Evolutionary conservation across 1,140 invertebrate species (phyloP), one percentile per base, ranked within the genome.

Genomic region (Agrilus planipennis): DNA sequence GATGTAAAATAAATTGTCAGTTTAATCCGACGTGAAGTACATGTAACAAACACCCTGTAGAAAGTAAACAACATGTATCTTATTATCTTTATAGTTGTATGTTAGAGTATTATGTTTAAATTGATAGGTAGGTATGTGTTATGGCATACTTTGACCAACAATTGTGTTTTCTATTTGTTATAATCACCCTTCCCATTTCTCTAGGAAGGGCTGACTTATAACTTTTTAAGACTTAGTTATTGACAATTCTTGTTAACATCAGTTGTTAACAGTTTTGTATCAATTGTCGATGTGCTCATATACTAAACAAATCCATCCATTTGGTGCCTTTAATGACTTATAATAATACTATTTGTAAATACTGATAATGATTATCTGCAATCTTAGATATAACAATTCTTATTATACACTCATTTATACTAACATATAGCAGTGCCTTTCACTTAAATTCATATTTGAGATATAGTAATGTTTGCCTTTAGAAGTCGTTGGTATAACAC

Each of bases 271-370:
- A 34, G 30, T 41, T 41, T 45, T 41, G 37, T 42, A 41, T 11
- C 45, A 38, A 37, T 34, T 39, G 44, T 47, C 45, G 41, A 45
- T 49, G 45, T 46, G 50, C 50, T 52, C 50, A 51, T 41, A 39
- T 31, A 36, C 39, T 21, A 50, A 47, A 47, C 45, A 47, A 50
- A 50, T 52, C 50, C 50, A 52, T 52, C 50, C 50, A 52, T 41
- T 44, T 44, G 50, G 45, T 47, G 45, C 50, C 45, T 52, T 50
- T 52, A 49, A 39, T 44, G 44, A 47, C 31, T 44, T 45, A 43
- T 44, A 43, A 47, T 46, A 41, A 46, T 48, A 49, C 38, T n/a
- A n/a, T n/a, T n/a, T n/a, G n/a, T n/a, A n/a, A n/a, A n/a, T n/a
- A n/a, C n/a, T n/a, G n/a, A n/a, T n/a, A n/a, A 32, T 35, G 37